Evolutionary conservation across 2,797 vertebrate genomes (phyloP).

Genomic region (Aotus griseimembra): DNA sequence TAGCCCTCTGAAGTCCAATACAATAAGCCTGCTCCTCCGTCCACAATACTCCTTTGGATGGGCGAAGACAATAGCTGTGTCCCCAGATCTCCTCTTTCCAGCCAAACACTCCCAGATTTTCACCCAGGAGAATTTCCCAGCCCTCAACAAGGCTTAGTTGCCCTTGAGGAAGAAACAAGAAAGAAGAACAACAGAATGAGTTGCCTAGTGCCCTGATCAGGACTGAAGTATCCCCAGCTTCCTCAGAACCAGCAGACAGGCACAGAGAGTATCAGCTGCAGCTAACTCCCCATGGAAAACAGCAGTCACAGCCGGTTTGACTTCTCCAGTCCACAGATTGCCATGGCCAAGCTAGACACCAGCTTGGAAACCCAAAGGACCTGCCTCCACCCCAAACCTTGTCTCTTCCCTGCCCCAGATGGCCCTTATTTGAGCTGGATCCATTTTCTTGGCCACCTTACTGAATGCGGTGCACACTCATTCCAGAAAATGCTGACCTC

Average conservation of each 20-base stretch:
- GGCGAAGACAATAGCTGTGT: constrained; percentile 7
- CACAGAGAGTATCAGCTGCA: not conserved
- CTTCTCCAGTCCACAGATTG: not conserved
- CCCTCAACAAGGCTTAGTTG: not conserved
- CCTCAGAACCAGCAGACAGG: not conserved
- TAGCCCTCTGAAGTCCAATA: not conserved
- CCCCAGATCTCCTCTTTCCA: constrained; percentile 15
- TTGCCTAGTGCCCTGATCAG: not conserved
- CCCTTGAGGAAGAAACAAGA: constrained; percentile 37
- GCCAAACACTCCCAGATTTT: not conserved
- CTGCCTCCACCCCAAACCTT: constrained; percentile 55
- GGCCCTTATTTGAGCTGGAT: constrained; percentile 78
- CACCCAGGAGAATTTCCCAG: not conserved
- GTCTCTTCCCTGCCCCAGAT: constrained; percentile 61
- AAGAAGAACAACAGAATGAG: constrained; percentile 12
- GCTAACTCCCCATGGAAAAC: not conserved
- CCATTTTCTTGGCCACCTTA: constrained; percentile 82
- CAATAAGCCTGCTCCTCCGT: not conserved
- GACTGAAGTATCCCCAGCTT: not conserved
- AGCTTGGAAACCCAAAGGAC: constrained; percentile 68
- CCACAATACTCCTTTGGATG: not conserved
- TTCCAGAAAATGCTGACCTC: constrained; percentile 81
- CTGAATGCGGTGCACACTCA: constrained; percentile 73
- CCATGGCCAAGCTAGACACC: constrained; percentile 62
- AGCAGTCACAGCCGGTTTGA: not conserved